Percentiles rank a stretch among this genome's conserved stretches.
Conservation (phyloP, 2,888 invertebrate species). For the Latrodectus elegans region DNA sequence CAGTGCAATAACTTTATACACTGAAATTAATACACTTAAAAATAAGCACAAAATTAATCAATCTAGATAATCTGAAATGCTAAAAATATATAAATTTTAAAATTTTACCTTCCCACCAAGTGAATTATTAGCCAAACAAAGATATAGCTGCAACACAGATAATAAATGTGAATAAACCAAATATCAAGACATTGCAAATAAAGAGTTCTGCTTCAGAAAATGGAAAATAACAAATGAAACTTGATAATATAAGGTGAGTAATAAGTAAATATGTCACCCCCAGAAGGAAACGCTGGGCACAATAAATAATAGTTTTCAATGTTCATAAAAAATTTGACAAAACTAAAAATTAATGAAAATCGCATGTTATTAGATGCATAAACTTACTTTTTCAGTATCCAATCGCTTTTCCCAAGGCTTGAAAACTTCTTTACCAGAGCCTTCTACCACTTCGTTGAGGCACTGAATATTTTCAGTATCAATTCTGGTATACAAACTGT, state of each 20-base stretch:
- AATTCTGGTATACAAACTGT: conserved; percentile 91
- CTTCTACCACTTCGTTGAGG: conserved; percentile 90
- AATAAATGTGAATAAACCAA: too few relatives aligned
- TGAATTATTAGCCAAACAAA: too few relatives aligned
- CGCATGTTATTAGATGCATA: neutral
- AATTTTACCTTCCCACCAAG: too few relatives aligned
- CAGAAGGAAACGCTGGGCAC: neutral
- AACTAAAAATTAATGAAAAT: neutral
- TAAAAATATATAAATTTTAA: too few relatives aligned
- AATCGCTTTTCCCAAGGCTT: conserved; percentile 92
- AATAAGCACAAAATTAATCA: too few relatives aligned
- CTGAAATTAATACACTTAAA: too few relatives aligned
- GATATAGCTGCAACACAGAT: too few relatives aligned
- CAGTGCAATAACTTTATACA: too few relatives aligned
- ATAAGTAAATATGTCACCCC: conserved; percentile 2
- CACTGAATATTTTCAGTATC: conserved; percentile 90
- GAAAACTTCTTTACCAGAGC: conserved; percentile 90
- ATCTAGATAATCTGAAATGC: too few relatives aligned
- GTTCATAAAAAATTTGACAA: neutral
- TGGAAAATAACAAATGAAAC: neutral
- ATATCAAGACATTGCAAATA: too few relatives aligned
- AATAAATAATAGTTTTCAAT: neutral
- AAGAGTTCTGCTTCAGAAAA: neutral
- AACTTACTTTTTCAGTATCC: conserved; percentile 82
- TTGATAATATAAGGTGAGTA: conserved; percentile 1